Evolutionary conservation across 2,797 vertebrate genomes (phyloP).

Genomic region (Hydrophis major): DNA sequence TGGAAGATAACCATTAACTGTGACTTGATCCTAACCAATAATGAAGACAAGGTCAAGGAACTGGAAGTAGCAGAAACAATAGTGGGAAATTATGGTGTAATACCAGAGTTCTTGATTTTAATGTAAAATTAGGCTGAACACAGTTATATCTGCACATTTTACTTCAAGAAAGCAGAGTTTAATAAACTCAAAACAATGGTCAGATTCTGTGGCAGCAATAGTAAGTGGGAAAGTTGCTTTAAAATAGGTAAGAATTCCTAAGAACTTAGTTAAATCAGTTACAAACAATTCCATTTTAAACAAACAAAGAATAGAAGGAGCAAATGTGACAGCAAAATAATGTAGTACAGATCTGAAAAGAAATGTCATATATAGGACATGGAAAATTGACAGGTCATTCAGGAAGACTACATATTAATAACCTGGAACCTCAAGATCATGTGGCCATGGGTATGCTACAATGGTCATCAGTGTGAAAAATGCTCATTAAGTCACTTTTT

Average conservation of each 20-base stretch:
- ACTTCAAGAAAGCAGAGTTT: neutral
- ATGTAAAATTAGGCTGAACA: neutral
- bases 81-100: neutral
- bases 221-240: neutral
- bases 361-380: neutral
- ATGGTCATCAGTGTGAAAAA: neutral
- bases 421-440: neutral
- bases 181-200: neutral
- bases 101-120: neutral
- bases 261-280: neutral
- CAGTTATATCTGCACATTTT: neutral
- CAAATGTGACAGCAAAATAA: neutral
- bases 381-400: neutral
- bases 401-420: neutral
- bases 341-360: neutral
- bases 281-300: neutral
- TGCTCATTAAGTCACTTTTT: neutral
- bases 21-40: neutral
- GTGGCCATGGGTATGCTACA: neutral
- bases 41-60: neutral
- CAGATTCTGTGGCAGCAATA: neutral
- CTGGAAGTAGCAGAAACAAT: neutral
- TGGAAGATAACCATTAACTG: neutral
- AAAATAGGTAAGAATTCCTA: neutral
- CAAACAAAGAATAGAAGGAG: neutral